Evolutionary conservation across 2,888 invertebrate genomes (phyloP).

Genomic region (Ligdia adustata): DNA sequence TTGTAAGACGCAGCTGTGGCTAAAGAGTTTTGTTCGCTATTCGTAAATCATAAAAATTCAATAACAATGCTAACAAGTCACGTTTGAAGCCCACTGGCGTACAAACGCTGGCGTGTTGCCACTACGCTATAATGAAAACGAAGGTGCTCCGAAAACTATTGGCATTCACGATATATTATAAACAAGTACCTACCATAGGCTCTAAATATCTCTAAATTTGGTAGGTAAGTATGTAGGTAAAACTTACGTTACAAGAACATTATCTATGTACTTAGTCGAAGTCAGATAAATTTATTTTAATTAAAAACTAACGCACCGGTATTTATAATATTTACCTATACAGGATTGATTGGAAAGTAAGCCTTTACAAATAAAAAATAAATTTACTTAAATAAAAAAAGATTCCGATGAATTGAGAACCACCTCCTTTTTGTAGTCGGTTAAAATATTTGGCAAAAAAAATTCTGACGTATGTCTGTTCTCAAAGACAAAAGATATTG

Average conservation of each 20-base stretch:
- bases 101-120: constrained; percentile 25
- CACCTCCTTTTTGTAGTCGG: background rate
- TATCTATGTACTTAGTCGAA: background rate
- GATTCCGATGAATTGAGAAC: no score
- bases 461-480: no score
- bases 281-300: no score
- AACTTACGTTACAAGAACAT: background rate
- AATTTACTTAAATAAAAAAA: background rate
- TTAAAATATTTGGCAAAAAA: no score
- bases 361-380: no score
- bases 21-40: constrained; percentile 2
- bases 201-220: no score
- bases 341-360: no score
- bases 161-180: constrained; percentile 18
- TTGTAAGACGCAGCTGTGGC: background rate
- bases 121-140: constrained; percentile 31
- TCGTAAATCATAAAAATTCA: constrained; percentile 11
- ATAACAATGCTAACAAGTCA: constrained; percentile 13
- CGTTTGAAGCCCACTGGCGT: constrained; percentile 18
- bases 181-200: no score
- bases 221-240: no score
- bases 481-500: no score
- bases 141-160: constrained; percentile 20
- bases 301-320: no score
- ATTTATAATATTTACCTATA: no score